phyloP scores from a whole-genome alignment of 2,888 invertebrate genomes.

The Latheticus oryzae region DNA sequence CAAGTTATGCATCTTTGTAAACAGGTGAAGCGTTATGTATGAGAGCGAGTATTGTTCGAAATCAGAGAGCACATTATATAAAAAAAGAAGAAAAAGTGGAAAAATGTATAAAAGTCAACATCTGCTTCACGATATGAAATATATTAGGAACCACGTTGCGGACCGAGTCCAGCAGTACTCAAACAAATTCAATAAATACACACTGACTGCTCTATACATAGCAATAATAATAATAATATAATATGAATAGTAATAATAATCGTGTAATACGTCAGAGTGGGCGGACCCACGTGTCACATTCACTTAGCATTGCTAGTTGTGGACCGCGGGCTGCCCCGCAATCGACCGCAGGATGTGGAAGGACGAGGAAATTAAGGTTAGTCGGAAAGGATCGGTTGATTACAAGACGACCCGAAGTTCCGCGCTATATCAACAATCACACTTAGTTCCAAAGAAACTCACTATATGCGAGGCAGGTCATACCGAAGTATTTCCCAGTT shows the following conservation, averaged over 20 bases:
- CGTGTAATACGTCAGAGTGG: slow-evolving; percentile 66
- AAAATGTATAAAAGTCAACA: slow-evolving; percentile 53
- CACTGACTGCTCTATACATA: slow-evolving; percentile 63
- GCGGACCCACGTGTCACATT: slow-evolving; percentile 64
- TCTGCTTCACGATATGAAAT: slow-evolving; percentile 63
- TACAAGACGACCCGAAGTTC: slow-evolving; percentile 38
- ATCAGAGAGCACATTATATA: slow-evolving; percentile 48
- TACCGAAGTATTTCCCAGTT: slow-evolving; percentile 67
- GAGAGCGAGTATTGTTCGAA: slow-evolving; percentile 50
- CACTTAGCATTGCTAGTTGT: slow-evolving; percentile 65
- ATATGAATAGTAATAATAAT: slow-evolving; percentile 69
- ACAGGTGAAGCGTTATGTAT: slow-evolving; percentile 54
- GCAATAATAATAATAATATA: slow-evolving; percentile 61
- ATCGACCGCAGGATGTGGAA: slow-evolving; percentile 29
- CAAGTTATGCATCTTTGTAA: slow-evolving; percentile 59
- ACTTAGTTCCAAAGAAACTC: slow-evolving; percentile 83
- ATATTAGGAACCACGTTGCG: slow-evolving; percentile 65
- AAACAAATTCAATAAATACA: slow-evolving; percentile 61
- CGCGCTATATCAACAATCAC: slow-evolving; percentile 73
- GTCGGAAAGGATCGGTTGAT: slow-evolving; percentile 31
- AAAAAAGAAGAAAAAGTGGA: slow-evolving; percentile 48
- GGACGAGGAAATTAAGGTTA: slow-evolving; percentile 18
- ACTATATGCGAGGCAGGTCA: slow-evolving; percentile 80
- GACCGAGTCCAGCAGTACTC: slow-evolving; percentile 59
- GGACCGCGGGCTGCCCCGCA: slow-evolving; percentile 45